A percentile compares a stretch with the other conserved stretches of the same genome.
Conservation (phyloP, 1,140 invertebrate species). For the Pseudachorutes palmiensis region DNA sequence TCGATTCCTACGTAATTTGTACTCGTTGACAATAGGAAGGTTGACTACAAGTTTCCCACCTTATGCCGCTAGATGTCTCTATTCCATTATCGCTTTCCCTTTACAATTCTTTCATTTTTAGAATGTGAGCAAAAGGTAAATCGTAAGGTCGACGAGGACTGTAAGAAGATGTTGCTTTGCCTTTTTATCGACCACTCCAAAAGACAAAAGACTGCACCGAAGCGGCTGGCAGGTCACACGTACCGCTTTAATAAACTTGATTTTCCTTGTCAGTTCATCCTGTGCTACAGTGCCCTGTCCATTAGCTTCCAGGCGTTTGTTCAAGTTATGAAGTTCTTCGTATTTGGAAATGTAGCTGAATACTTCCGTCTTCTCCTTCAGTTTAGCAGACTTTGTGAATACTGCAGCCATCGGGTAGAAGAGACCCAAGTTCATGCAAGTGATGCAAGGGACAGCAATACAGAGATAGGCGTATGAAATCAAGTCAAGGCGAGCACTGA, state of each 20-base stretch:
- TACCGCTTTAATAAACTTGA: neutral
- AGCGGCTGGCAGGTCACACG: neutral
- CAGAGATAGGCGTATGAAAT: neutral
- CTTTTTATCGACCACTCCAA: neutral
- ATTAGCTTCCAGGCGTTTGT: neutral
- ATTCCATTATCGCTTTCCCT: too few relatives aligned
- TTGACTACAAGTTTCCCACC: too few relatives aligned
- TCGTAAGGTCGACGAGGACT: neutral
- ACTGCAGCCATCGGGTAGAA: neutral
- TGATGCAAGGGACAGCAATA: neutral
- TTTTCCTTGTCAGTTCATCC: neutral
- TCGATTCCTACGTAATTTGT: too few relatives aligned
- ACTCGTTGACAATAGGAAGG: too few relatives aligned
- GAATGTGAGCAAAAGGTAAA: neutral
- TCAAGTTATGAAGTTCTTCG: neutral
- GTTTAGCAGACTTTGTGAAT: neutral
- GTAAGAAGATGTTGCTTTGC: neutral
- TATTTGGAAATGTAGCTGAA: neutral
- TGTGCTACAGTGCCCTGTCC: neutral
- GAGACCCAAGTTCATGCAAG: neutral
- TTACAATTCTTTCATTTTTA: too few relatives aligned
- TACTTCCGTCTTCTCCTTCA: neutral
- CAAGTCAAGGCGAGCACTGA: neutral
- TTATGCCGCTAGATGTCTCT: too few relatives aligned
- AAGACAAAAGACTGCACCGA: neutral